These are phyloP conservation scores for Butorides virescens DNA, from an alignment of 2,113 vertebrate genomes.

Conservation along the genomic window DNA sequence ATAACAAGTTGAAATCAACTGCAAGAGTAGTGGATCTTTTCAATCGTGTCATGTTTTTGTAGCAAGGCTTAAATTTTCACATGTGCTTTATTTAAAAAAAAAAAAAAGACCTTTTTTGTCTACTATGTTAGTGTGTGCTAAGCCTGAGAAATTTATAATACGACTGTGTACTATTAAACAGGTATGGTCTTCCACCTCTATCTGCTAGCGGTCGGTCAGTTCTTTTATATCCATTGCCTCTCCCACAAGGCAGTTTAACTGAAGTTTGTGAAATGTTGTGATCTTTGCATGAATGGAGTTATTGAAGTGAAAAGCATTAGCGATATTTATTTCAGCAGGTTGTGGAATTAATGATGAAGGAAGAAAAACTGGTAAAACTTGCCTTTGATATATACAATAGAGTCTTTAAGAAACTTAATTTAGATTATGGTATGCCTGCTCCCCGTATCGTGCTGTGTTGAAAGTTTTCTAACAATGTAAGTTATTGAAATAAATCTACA, in stretches of 20 bases:
- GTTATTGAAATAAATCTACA: background rate
- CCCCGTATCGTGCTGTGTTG: background rate
- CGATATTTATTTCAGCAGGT: slow-evolving; percentile 29
- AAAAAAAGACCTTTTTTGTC: background rate
- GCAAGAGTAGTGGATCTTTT: background rate
- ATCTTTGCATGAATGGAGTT: slow-evolving; percentile 24
- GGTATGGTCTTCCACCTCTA: background rate
- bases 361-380: slow-evolving; percentile 35
- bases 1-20: background rate
- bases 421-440: background rate
- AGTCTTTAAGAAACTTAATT: background rate
- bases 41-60: background rate
- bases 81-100: background rate
- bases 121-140: background rate
- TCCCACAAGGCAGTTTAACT: slow-evolving; percentile 15
- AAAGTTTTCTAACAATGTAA: background rate
- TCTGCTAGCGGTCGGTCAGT: background rate
- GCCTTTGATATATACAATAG: background rate
- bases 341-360: background rate
- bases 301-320: slow-evolving; percentile 27
- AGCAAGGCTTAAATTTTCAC: background rate
- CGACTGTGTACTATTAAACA: background rate
- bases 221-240: background rate
- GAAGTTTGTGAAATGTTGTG: slow-evolving; percentile 13
- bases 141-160: background rate